Evolutionary conservation across 2,113 vertebrate species (phyloP).

Genomic region (Ailuropoda melanoleuca): DNA sequence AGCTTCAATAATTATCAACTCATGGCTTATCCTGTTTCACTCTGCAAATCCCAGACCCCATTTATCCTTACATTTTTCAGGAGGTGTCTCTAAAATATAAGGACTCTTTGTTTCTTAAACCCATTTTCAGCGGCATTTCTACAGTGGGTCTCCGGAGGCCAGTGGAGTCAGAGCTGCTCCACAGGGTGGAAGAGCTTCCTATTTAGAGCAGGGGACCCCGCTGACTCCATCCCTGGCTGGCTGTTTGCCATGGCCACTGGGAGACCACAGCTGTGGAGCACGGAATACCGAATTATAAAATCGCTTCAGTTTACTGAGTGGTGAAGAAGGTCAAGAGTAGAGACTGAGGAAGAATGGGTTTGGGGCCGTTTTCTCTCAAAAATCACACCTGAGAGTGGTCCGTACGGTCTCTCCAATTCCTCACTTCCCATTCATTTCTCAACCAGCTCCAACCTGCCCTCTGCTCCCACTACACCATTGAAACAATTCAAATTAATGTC

Average conservation of each 20-base stretch:
- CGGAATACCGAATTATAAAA: neutral
- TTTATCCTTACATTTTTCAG: neutral
- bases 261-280: neutral
- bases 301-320: neutral
- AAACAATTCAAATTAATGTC: neutral
- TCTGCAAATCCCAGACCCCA: neutral
- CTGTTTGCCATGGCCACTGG: neutral
- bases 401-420: neutral
- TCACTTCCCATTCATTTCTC: neutral
- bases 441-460: neutral
- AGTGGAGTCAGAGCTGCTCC: neutral
- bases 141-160: neutral
- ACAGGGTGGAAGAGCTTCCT: neutral
- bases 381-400: neutral
- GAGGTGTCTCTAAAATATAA: neutral
- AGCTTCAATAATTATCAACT: neutral
- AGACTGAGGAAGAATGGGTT: neutral
- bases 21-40: neutral
- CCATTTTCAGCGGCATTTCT: neutral
- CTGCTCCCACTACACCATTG: neutral
- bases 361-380: neutral
- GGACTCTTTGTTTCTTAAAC: neutral
- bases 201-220: neutral
- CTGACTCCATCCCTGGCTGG: neutral
- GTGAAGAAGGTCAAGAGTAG: neutral